Evolutionary conservation across 2,888 invertebrate genomes (phyloP).

Genomic region (Volucella zonaria): DNA sequence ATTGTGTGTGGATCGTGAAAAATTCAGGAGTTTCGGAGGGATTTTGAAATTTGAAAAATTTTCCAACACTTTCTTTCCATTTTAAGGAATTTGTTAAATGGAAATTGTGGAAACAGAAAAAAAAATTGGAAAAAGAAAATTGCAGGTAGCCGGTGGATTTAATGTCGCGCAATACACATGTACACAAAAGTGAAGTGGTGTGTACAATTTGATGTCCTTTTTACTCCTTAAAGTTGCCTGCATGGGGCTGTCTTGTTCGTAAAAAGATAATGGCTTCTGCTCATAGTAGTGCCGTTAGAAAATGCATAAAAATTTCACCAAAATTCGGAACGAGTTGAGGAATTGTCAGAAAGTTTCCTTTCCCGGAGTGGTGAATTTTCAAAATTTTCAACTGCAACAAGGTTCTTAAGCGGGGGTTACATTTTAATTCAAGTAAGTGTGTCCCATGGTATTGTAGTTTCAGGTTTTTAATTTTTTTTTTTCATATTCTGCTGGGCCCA

Average conservation of each 20-base stretch:
- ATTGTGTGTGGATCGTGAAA: conserved; percentile 19
- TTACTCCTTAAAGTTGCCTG: conserved; percentile 41
- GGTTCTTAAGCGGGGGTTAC: too few species aligned
- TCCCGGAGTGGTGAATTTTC: too few species aligned
- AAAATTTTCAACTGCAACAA: too few species aligned
- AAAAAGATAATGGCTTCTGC: conserved; percentile 60
- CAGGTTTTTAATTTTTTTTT: not conserved
- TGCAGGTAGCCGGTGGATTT: conserved; percentile 52
- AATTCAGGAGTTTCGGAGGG: not conserved
- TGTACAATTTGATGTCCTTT: conserved; percentile 54
- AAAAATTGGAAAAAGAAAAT: not conserved
- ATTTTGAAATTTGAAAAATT: conserved; percentile 2
- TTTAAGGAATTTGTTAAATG: not conserved
- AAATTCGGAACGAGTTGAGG: not conserved
- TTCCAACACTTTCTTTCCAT: not conserved
- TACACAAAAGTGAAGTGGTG: conserved; percentile 12
- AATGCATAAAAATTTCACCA: conserved; percentile 20
- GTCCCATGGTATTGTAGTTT: conserved; percentile 13
- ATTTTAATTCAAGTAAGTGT: not conserved
- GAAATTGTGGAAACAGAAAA: not conserved
- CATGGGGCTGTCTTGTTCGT: conserved; percentile 48
- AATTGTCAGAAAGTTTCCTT: too few species aligned
- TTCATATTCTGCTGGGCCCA: conserved; percentile 47
- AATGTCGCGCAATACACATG: not conserved
- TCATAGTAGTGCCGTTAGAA: conserved; percentile 39